Conservation (phyloP, 2,113 vertebrate species). For the Nyctibius bracteatus region DNA sequence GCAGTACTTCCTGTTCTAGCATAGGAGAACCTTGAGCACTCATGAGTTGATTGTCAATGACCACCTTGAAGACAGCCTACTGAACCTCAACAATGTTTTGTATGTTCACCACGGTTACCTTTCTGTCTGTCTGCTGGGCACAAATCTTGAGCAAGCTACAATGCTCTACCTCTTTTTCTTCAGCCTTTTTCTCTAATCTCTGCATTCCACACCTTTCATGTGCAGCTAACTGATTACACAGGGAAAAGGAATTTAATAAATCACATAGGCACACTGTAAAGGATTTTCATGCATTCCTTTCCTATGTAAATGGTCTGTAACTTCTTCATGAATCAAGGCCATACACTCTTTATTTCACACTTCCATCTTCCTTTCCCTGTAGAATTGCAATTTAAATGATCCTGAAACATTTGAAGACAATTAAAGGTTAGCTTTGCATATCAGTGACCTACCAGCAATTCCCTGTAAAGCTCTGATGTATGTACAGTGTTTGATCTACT, state of each 20-base stretch:
- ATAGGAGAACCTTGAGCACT: background rate
- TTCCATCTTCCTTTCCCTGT: background rate
- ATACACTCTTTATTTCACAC: slow-evolving; percentile 17
- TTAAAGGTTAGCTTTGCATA: slow-evolving; percentile 56
- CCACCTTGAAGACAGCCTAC: background rate
- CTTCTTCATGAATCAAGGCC: slow-evolving; percentile 40
- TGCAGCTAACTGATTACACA: slow-evolving; percentile 43
- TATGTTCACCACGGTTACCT: background rate
- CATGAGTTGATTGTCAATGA: background rate
- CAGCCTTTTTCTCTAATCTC: slow-evolving; percentile 27
- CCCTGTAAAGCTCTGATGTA: slow-evolving; percentile 16
- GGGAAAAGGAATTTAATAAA: slow-evolving; percentile 54
- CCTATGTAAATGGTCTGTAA: slow-evolving; percentile 58
- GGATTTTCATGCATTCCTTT: slow-evolving; percentile 62
- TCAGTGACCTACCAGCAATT: slow-evolving; percentile 22
- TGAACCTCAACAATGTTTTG: background rate
- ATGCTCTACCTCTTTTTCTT: background rate
- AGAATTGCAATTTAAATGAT: slow-evolving; percentile 60
- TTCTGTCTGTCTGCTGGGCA: background rate
- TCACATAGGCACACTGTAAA: slow-evolving; percentile 47
- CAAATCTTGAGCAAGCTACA: slow-evolving; percentile 14
- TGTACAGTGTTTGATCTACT: slow-evolving; percentile 16
- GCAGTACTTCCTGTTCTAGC: background rate
- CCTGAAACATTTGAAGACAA: slow-evolving; percentile 56
- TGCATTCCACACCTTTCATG: slow-evolving; percentile 35